Evolutionary conservation across 2,888 invertebrate genomes (phyloP), one percentile per base, ranked within the genome.

Genomic region (Athalia circularis): DNA sequence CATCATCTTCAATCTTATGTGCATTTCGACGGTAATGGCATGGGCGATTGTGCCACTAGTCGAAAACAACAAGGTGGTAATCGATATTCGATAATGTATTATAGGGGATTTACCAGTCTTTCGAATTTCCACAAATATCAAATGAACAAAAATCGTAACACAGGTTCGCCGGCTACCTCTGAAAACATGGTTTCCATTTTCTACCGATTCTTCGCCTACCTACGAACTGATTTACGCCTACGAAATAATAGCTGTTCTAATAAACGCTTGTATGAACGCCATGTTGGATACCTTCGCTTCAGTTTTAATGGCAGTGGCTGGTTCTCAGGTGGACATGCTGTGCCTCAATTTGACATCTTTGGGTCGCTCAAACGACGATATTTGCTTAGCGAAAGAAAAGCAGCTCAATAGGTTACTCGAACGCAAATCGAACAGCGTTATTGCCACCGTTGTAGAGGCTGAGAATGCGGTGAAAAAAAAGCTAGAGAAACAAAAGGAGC

Each of bases 221-320:
- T 91, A 90, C 84, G 91, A 91, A 84, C 78, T 91, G 47, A 91
- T 91, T 0, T 92, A 91, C 83, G 79, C 87, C 0, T 92, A 93
- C 82, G 92, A 93, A 84, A 89, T 91, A 1, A 83, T 89, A 0
- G 91, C 91, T 0, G 88, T 92, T 8, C 85, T 88, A 54, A 83
- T 92, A 29, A 91, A 92, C 0, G 93, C 92, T 0, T 88, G 87
- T 77, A 88, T 92, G 77, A 93, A 93, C 85, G 90, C 93, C 0
- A 90, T 90, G 80, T 91, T 92, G 80, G 93, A 93, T 79, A 91
- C 91, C 0, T 83, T 92, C 79, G 91, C 91, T 61, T 90, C 91
- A 0, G 87, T 91, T 0, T 86, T 93, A 65, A 90, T 92, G 78
- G 91, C 91, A 0, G 91, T 92, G 85, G 91, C 91, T 81, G 87